phyloP scores from a whole-genome alignment of 1,140 invertebrate genomes.

The Ephestia elutella region DNA sequence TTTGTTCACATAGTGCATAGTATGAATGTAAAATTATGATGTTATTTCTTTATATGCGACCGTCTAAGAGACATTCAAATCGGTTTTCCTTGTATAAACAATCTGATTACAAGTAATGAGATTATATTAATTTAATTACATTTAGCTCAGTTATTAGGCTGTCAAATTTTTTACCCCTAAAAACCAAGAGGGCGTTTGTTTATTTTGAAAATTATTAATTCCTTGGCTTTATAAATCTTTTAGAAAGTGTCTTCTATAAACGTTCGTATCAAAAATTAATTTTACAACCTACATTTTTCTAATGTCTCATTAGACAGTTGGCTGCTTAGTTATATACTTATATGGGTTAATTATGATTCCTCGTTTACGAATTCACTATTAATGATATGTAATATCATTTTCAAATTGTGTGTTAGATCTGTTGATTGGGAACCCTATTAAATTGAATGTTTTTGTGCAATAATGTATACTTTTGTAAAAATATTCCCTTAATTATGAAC shows the following conservation, averaged over 20 bases:
- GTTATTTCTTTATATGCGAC: constrained; percentile 7
- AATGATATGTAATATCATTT: constrained; percentile 66
- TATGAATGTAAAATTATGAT: constrained; percentile 3
- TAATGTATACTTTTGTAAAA: constrained; percentile 25
- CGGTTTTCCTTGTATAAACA: too few species aligned
- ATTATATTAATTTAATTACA: too few species aligned
- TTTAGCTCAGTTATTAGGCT: too few species aligned
- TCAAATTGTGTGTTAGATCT: constrained; percentile 37
- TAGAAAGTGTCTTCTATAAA: too few species aligned
- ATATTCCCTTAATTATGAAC: constrained; percentile 9
- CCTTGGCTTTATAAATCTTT: too few species aligned
- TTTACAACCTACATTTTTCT: too few species aligned
- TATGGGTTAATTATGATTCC: constrained; percentile 6
- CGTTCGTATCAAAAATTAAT: too few species aligned
- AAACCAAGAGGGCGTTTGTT: too few species aligned
- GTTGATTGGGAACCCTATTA: constrained; percentile 24
- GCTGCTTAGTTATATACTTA: constrained; percentile 16
- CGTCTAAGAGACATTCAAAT: constrained; percentile 3
- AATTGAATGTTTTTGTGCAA: constrained; percentile 46
- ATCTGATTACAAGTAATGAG: too few species aligned
- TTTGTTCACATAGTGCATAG: constrained; percentile 19
- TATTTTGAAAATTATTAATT: too few species aligned
- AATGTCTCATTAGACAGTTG: constrained; percentile 8
- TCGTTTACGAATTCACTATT: constrained; percentile 28
- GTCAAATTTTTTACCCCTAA: too few species aligned